phyloP scores from a whole-genome alignment of 64 coral and sea anemone genomes.

The Dendronephthya gigantea region DNA sequence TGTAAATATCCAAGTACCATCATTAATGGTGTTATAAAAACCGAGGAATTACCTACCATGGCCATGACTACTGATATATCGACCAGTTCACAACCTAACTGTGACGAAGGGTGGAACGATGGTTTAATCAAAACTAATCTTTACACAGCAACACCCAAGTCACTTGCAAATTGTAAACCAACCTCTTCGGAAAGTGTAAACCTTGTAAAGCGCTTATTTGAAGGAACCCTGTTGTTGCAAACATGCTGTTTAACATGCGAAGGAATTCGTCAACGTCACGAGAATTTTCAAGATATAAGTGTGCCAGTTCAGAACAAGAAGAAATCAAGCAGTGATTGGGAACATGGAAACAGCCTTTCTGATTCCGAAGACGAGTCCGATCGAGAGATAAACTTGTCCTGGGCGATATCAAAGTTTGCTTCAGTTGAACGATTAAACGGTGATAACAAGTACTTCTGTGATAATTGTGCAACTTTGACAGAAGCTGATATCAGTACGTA shows the following conservation, averaged over 20 bases:
- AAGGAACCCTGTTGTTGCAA: slow-evolving; percentile 64
- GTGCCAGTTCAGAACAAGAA: slow-evolving; percentile 63
- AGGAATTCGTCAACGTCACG: slow-evolving; percentile 59
- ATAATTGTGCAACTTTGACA: slow-evolving; percentile 61
- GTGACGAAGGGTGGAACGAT: background rate
- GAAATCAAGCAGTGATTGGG: slow-evolving; percentile 19
- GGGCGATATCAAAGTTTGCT: slow-evolving; percentile 95
- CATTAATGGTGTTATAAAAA: background rate
- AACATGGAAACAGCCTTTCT: slow-evolving; percentile 27
- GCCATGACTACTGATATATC: background rate
- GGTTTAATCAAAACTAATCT: background rate
- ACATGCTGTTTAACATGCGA: slow-evolving; percentile 96
- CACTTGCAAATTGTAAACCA: background rate
- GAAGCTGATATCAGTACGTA: slow-evolving; percentile 85
- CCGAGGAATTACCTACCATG: background rate
- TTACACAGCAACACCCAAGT: background rate
- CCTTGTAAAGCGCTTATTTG: slow-evolving; percentile 55
- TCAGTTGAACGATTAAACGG: slow-evolving; percentile 63
- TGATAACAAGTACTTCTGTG: slow-evolving; percentile 98
- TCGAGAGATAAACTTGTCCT: slow-evolving; percentile 35
- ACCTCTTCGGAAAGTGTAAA: background rate
- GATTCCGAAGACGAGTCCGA: slow-evolving; percentile 48
- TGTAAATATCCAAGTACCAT: background rate
- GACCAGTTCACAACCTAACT: background rate
- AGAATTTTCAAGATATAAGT: slow-evolving; percentile 92